Conservation (phyloP, 2,797 vertebrate species). For the Chrysolophus pictus region DNA sequence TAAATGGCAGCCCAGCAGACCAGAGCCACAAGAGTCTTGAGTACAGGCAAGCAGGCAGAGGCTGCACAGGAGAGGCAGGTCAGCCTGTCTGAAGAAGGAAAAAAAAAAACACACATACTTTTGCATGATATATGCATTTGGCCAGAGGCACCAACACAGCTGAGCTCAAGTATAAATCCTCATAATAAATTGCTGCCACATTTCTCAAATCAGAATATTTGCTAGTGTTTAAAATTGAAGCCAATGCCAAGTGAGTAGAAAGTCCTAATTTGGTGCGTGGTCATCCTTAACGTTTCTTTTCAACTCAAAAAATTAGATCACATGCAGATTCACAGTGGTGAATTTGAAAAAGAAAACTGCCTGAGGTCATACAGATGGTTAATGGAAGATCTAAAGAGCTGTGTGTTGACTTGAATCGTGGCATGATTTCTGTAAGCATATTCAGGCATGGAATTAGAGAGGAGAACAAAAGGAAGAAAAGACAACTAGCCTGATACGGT, state of each 20-base stretch:
- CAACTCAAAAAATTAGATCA: not conserved
- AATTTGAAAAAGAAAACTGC: not conserved
- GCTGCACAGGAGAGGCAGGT: not conserved
- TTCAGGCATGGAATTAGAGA: conserved; percentile 1
- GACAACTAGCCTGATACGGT: not conserved
- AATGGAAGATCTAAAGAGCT: not conserved
- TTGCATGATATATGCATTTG: not conserved
- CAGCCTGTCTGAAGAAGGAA: not conserved
- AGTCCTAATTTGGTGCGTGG: not conserved
- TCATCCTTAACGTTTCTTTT: not conserved
- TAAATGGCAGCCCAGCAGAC: not conserved
- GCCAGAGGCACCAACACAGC: not conserved
- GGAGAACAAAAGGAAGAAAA: not conserved
- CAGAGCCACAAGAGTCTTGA: not conserved
- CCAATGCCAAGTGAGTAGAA: not conserved
- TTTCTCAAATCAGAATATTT: not conserved
- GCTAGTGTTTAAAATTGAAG: not conserved
- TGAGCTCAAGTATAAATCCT: not conserved
- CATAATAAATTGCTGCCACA: not conserved
- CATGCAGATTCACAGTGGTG: not conserved
- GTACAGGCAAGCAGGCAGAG: not conserved
- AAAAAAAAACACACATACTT: not conserved
- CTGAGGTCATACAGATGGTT: not conserved
- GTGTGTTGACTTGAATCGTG: not conserved
- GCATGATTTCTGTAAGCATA: not conserved